phyloP scores from a whole-genome alignment of 2,888 invertebrate species.

The Cinara cedri region DNA sequence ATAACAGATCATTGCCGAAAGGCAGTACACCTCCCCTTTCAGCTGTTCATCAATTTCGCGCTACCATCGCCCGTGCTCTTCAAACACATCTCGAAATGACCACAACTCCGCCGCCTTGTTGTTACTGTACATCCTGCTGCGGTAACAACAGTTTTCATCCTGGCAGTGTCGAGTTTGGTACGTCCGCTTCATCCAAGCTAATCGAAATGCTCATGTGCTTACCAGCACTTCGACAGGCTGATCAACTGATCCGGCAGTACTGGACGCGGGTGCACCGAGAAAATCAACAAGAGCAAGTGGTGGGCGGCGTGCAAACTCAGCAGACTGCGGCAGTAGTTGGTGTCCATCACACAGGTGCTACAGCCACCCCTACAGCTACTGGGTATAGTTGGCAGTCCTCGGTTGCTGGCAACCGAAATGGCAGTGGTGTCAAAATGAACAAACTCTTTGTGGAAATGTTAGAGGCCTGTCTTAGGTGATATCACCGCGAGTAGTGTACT shows the following conservation, averaged over 20 bases:
- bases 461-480: constrained; percentile 69
- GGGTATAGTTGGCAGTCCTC: constrained; percentile 64
- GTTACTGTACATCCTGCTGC: constrained; percentile 22
- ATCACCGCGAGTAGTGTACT: neutral
- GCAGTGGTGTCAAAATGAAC: constrained; percentile 80
- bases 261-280: constrained; percentile 89
- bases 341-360: neutral
- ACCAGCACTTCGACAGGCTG: constrained; percentile 87
- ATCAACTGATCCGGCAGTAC: constrained; percentile 85
- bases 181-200: constrained; percentile 3
- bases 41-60: constrained; percentile 26
- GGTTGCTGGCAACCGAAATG: neutral
- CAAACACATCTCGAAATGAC: constrained; percentile 35
- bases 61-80: constrained; percentile 31
- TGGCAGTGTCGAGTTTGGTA: neutral
- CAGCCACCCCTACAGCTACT: neutral
- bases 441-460: constrained; percentile 97
- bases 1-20: neutral
- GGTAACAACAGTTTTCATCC: neutral
- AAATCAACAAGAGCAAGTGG: constrained; percentile 20
- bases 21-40: neutral
- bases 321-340: too few relatives aligned
- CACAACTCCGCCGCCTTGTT: neutral
- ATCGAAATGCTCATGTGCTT: constrained; percentile 76
- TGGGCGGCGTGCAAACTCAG: too few relatives aligned